Percentiles rank a stretch among this genome's conserved stretches.
phyloP scores from a whole-genome alignment of 2,113 vertebrate species.

The Pelusios castaneus region DNA sequence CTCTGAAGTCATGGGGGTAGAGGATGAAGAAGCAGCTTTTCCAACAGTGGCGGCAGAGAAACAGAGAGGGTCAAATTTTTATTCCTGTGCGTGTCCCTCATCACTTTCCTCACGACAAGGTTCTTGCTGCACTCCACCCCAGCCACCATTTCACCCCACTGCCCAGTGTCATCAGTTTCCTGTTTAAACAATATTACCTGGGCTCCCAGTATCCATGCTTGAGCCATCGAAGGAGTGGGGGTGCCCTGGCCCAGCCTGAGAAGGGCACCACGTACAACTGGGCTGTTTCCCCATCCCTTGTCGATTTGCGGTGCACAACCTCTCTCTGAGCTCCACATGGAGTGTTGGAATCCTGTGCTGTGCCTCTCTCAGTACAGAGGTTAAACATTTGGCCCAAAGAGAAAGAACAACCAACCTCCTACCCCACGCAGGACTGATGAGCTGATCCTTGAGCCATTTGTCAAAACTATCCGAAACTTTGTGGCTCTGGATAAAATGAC shows the following conservation, averaged over 20 bases:
- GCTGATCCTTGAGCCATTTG: constrained; percentile 3
- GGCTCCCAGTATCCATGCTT: not conserved
- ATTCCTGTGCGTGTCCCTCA: not conserved
- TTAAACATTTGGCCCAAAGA: not conserved
- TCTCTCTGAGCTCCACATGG: not conserved
- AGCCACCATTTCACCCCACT: rapidly evolving
- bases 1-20: too few relatives aligned
- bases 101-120: not conserved
- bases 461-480: constrained; percentile 2
- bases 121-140: not conserved
- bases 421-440: rapidly evolving
- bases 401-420: not conserved
- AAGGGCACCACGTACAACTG: rapidly evolving
- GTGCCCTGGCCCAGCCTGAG: rapidly evolving
- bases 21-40: too few relatives aligned
- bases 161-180: not conserved
- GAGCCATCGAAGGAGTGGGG: not conserved
- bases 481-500: constrained; percentile 1
- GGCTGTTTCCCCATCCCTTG: rapidly evolving
- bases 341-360: rapidly evolving
- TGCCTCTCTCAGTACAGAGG: not conserved
- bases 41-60: too few relatives aligned
- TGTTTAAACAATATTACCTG: not conserved
- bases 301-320: not conserved
- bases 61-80: not conserved